phyloP scores from a whole-genome alignment of 2,888 invertebrate genomes.

The Macropis europaea region DNA sequence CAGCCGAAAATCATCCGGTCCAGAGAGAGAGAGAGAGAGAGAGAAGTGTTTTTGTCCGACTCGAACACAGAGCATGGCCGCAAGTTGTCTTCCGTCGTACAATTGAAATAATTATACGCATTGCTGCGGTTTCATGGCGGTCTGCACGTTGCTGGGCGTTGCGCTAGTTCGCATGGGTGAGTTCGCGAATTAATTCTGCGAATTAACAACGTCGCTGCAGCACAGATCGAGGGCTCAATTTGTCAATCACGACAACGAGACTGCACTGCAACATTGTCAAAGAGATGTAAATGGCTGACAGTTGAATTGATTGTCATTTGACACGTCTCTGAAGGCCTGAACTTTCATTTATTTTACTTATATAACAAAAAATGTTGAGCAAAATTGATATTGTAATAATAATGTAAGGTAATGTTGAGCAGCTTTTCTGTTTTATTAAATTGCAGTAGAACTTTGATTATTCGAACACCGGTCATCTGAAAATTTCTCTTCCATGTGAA shows the following conservation, averaged over 20 bases:
- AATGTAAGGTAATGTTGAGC: too few species aligned
- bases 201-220: slow-evolving; percentile 5
- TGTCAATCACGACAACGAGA: background rate
- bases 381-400: too few species aligned
- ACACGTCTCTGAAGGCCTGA: too few species aligned
- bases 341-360: too few species aligned
- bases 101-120: slow-evolving; percentile 16
- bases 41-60: background rate
- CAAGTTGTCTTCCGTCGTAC: background rate
- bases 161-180: background rate
- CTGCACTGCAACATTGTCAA: background rate
- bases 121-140: background rate
- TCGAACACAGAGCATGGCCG: background rate
- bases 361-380: too few species aligned
- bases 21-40: too few species aligned
- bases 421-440: too few species aligned
- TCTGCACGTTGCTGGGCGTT: background rate
- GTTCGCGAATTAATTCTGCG: background rate
- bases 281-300: background rate
- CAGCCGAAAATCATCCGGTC: background rate
- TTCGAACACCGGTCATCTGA: too few species aligned
- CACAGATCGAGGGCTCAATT: slow-evolving; percentile 6
- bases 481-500: too few species aligned
- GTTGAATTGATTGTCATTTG: too few species aligned
- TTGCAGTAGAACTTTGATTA: too few species aligned